Conservation (phyloP, 2,797 vertebrate genomes). For the Sebastes hopkinsi region DNA sequence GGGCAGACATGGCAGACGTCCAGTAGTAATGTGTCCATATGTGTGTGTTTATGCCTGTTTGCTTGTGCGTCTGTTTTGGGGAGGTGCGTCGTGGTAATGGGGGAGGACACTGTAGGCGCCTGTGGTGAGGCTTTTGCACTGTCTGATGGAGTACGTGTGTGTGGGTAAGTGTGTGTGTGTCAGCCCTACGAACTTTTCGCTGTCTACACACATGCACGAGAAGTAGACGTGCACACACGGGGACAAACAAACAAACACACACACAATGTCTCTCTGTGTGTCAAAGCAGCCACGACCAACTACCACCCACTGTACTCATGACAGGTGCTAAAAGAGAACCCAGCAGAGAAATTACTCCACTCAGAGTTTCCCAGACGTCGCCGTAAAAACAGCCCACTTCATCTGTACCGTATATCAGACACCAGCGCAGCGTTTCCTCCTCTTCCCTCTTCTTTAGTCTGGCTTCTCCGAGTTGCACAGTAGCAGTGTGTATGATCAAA, state of each 20-base stretch:
- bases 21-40: slow-evolving; percentile 52
- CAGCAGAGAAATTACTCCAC: slow-evolving; percentile 41
- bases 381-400: slow-evolving; percentile 27
- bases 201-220: background rate
- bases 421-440: slow-evolving; percentile 1
- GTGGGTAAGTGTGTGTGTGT: background rate
- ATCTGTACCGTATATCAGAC: slow-evolving; percentile 7
- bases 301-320: slow-evolving; percentile 57
- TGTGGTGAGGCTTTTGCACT: slow-evolving; percentile 61
- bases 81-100: slow-evolving; percentile 55
- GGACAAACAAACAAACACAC: slow-evolving; percentile 5
- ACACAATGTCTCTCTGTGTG: slow-evolving; percentile 10
- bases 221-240: background rate
- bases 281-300: slow-evolving; percentile 55
- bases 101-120: slow-evolving; percentile 65
- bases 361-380: slow-evolving; percentile 36
- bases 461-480: background rate
- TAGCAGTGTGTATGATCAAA: slow-evolving; percentile 18
- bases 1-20: slow-evolving; percentile 65
- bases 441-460: background rate
- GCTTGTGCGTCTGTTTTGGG: slow-evolving; percentile 43
- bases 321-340: slow-evolving; percentile 69
- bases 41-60: slow-evolving; percentile 30
- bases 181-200: slow-evolving; percentile 17
- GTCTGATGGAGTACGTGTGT: slow-evolving; percentile 31